These are phyloP conservation scores for Bryconaethiops microstoma DNA, from an alignment of 2,797 vertebrate genomes.

Conservation along the genomic window DNA sequence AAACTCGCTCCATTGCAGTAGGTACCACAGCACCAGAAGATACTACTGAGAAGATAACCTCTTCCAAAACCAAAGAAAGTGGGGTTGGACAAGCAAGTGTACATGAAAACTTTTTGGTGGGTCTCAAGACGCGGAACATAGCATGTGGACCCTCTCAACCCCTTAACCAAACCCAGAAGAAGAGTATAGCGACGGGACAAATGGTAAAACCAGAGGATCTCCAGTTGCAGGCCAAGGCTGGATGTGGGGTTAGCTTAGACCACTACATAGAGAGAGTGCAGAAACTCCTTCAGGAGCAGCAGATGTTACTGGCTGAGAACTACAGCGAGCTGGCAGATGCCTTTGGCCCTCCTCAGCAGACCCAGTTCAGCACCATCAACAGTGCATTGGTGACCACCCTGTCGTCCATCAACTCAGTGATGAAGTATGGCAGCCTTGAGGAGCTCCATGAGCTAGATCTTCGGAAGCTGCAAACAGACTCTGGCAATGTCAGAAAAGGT, in stretches of 20 bases:
- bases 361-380: slow-evolving; percentile 95
- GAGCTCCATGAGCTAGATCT: slow-evolving; percentile 75
- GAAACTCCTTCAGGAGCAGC: slow-evolving; percentile 94
- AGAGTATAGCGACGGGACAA: slow-evolving; percentile 28
- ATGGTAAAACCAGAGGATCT: slow-evolving; percentile 1
- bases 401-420: slow-evolving; percentile 90
- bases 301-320: slow-evolving; percentile 93
- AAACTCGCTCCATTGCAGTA: slow-evolving; percentile 86
- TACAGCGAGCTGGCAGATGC: slow-evolving; percentile 94
- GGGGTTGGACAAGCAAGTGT: slow-evolving; percentile 86
- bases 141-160: slow-evolving; percentile 85
- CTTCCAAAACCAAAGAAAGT: slow-evolving; percentile 88
- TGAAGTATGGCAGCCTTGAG: slow-evolving; percentile 88
- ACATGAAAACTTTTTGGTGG: slow-evolving; percentile 90
- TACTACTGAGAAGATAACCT: slow-evolving; percentile 51
- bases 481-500: slow-evolving; percentile 64
- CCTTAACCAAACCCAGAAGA: slow-evolving; percentile 47
- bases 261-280: slow-evolving; percentile 96
- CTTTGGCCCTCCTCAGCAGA: slow-evolving; percentile 90
- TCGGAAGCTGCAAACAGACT: slow-evolving; percentile 64
- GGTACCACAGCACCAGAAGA: slow-evolving; percentile 81
- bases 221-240: slow-evolving; percentile 56
- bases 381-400: slow-evolving; percentile 93
- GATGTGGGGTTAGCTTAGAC: slow-evolving; percentile 79
- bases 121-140: slow-evolving; percentile 92